A percentile compares a stretch with the other conserved stretches of the same genome.
Evolutionary conservation across 92 coral and sea anemone species (phyloP).

Genomic region (Epizoanthus illoricatus): DNA sequence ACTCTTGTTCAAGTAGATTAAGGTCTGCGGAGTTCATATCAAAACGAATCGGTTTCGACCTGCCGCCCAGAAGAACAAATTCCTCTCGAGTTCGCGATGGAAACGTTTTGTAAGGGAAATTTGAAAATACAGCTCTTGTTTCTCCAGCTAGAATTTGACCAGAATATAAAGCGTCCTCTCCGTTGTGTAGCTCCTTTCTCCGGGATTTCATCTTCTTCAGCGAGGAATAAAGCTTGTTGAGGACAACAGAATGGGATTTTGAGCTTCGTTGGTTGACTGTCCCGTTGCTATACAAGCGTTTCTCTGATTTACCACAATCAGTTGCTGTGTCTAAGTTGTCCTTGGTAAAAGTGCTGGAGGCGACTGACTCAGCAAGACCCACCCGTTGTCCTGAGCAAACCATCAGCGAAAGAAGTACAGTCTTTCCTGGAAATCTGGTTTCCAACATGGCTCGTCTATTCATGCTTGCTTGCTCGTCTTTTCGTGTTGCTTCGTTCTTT

Average conservation of each 20-base stretch:
- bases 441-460: not conserved
- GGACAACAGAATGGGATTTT: slow-evolving; percentile 53
- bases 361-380: slow-evolving; percentile 28
- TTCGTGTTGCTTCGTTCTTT: slow-evolving; percentile 14
- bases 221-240: slow-evolving; percentile 79
- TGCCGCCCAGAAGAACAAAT: slow-evolving; percentile 76
- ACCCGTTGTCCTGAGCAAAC: slow-evolving; percentile 66
- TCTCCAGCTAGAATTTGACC: slow-evolving; percentile 36
- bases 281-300: slow-evolving; percentile 50
- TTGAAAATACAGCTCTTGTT: slow-evolving; percentile 48
- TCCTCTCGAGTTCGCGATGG: slow-evolving; percentile 55
- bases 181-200: slow-evolving; percentile 33
- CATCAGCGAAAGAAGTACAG: slow-evolving; percentile 44
- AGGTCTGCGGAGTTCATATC: slow-evolving; percentile 62
- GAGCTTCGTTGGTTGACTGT: slow-evolving; percentile 28
- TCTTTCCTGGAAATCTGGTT: not conserved
- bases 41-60: slow-evolving; percentile 81
- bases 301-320: slow-evolving; percentile 24
- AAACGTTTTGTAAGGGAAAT: slow-evolving; percentile 33
- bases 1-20: slow-evolving; percentile 70
- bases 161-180: not conserved
- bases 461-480: not conserved
- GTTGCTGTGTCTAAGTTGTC: slow-evolving; percentile 11
- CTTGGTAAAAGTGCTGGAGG: not conserved
- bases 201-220: slow-evolving; percentile 72